Evolutionary conservation across 2,888 invertebrate genomes (phyloP).

Genomic region (Drosophila ezoana): DNA sequence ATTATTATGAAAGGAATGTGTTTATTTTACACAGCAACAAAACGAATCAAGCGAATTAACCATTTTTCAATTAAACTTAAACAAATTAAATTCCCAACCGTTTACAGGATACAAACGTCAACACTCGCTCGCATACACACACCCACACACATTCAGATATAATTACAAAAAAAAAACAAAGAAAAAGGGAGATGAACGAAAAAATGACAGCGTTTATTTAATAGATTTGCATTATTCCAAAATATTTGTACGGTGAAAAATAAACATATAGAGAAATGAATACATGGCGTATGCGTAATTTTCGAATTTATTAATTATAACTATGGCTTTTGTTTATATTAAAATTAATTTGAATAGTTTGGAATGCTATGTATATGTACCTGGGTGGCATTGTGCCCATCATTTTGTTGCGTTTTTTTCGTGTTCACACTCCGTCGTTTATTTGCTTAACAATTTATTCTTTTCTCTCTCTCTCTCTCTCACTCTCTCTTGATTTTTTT

Average conservation of each 20-base stretch:
- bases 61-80: constrained; percentile 50
- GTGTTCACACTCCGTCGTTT: constrained; percentile 52
- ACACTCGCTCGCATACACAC: constrained; percentile 8
- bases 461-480: constrained; percentile 32
- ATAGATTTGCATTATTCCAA: constrained; percentile 60
- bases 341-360: constrained; percentile 63
- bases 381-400: constrained; percentile 86
- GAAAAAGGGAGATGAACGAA: background rate
- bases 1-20: constrained; percentile 41
- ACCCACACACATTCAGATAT: constrained; percentile 7
- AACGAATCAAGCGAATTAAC: constrained; percentile 54
- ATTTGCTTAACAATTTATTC: constrained; percentile 49
- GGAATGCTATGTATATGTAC: constrained; percentile 81
- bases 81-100: constrained; percentile 28
- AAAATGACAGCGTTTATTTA: constrained; percentile 36
- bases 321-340: constrained; percentile 44
- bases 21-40: constrained; percentile 50
- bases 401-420: constrained; percentile 83
- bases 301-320: constrained; percentile 59
- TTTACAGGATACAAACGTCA: constrained; percentile 16
- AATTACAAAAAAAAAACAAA: constrained; percentile 19
- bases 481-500: constrained; percentile 18
- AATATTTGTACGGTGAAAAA: constrained; percentile 55
- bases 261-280: constrained; percentile 42
- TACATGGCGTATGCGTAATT: constrained; percentile 71